Percentiles rank a stretch among this genome's conserved stretches.
Evolutionary conservation across 2,888 invertebrate genomes (phyloP).

Genomic region (Lissocephala sabroskyi): DNA sequence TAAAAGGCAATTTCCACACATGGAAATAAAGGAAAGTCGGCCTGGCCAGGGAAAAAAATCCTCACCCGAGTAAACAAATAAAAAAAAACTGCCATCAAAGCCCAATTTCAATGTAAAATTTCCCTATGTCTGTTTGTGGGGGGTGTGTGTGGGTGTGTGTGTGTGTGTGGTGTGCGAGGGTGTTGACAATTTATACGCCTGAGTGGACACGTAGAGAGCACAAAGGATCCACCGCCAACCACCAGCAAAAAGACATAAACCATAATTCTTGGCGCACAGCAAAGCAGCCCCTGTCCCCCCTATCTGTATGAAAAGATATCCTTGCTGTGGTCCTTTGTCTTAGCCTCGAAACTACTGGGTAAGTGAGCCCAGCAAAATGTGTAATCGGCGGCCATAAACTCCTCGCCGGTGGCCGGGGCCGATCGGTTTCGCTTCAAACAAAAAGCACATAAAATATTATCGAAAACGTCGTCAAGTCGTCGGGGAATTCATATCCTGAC

Average conservation of each 20-base stretch:
- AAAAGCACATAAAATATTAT: constrained; percentile 52
- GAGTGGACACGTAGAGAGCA: constrained; percentile 24
- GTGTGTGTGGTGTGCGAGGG: constrained; percentile 13
- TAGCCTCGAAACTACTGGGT: too few species aligned
- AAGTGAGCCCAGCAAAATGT: too few species aligned
- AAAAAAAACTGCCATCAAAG: constrained; percentile 56
- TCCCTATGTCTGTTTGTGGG: background rate
- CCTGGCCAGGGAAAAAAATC: too few species aligned
- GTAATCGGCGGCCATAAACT: too few species aligned
- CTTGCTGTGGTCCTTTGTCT: background rate
- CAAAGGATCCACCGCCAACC: constrained; percentile 43
- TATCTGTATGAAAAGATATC: too few species aligned
- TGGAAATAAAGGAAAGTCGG: constrained; percentile 38
- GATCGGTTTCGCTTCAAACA: too few species aligned
- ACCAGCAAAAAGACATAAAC: constrained; percentile 56
- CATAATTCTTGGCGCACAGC: constrained; percentile 57
- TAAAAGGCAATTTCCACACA: constrained; percentile 59
- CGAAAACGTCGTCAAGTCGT: constrained; percentile 39
- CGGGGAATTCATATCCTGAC: constrained; percentile 5
- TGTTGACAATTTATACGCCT: constrained; percentile 53
- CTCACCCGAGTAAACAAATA: constrained; percentile 64
- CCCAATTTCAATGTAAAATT: constrained; percentile 56
- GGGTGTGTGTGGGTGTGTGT: background rate
- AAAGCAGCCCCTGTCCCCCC: constrained; percentile 36
- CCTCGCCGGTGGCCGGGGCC: too few species aligned